These are phyloP conservation scores for Acipenser ruthenus DNA, from an alignment of 2,797 vertebrate genomes.

Conservation along the genomic window DNA sequence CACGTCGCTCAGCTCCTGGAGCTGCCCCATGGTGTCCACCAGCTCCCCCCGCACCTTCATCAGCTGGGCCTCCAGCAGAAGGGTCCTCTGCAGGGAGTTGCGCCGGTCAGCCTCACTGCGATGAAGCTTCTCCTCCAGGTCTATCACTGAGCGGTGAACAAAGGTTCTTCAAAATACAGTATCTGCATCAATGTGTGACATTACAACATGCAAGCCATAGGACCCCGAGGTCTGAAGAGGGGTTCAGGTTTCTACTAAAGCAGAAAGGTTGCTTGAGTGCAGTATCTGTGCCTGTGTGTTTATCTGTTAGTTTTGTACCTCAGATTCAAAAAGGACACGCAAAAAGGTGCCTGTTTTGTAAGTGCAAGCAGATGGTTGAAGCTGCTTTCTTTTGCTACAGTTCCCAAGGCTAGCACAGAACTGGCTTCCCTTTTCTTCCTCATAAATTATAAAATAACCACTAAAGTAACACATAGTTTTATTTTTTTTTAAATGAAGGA, in stretches of 20 bases:
- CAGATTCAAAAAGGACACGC: too few species aligned
- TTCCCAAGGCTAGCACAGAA: background rate
- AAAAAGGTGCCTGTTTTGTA: too few species aligned
- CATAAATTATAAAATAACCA: background rate
- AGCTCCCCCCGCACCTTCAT: constrained; percentile 71
- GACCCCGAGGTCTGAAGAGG: too few species aligned
- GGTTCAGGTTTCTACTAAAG: too few species aligned
- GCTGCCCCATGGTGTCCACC: constrained; percentile 67
- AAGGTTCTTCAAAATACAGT: background rate
- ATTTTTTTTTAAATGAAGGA: too few species aligned
- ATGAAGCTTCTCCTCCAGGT: constrained; percentile 79
- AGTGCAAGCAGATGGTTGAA: too few species aligned
- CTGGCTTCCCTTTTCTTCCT: too few species aligned
- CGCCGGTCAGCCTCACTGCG: constrained; percentile 64
- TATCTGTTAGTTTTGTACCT: background rate
- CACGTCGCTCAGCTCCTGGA: constrained; percentile 72
- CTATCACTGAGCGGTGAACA: constrained; percentile 52
- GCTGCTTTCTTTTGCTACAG: background rate
- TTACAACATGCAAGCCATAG: background rate
- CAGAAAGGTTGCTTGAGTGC: background rate
- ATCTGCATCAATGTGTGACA: background rate
- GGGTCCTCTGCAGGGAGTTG: constrained; percentile 71
- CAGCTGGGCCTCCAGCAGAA: constrained; percentile 76
- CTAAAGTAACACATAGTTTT: background rate
- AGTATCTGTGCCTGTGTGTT: background rate